These are phyloP conservation scores for Lepidochrysops patricia DNA, from an alignment of 2,888 invertebrate species.

Conservation along the genomic window DNA sequence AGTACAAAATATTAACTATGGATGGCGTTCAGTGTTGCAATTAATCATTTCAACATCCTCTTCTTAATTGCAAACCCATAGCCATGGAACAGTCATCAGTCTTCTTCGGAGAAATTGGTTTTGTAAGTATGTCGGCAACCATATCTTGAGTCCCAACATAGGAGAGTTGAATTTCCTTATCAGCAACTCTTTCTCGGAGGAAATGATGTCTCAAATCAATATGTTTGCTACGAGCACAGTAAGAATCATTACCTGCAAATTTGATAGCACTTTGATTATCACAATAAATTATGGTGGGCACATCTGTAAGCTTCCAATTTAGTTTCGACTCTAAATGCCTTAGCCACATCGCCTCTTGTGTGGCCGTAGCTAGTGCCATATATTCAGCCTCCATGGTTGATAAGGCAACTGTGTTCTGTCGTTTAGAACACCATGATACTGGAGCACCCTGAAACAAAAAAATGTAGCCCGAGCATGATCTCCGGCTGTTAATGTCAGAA, in stretches of 20 bases:
- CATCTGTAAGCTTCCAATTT: not conserved
- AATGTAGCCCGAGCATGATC: constrained; percentile 27
- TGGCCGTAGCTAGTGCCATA: constrained; percentile 24
- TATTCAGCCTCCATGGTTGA: constrained; percentile 28
- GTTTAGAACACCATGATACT: constrained; percentile 28
- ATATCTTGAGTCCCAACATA: no score
- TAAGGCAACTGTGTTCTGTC: constrained; percentile 24
- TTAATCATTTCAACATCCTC: constrained; percentile 17
- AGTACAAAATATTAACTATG: no score
- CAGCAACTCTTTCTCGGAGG: constrained; percentile 20
- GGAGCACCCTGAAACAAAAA: constrained; percentile 29
- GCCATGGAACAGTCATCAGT: constrained; percentile 13
- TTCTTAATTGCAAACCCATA: constrained; percentile 22
- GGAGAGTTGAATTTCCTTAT: no score
- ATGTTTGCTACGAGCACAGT: constrained; percentile 15
- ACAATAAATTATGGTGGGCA: constrained; percentile 14
- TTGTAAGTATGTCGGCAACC: constrained; percentile 24
- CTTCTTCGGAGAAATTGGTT: no score
- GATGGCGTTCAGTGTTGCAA: no score
- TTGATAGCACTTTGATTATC: constrained; percentile 18
- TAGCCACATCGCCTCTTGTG: constrained; percentile 23
- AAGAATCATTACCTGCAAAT: no score
- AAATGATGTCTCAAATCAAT: constrained; percentile 14
- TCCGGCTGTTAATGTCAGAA: constrained; percentile 19
- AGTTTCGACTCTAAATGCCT: constrained; percentile 21